Percentiles rank a stretch among this genome's conserved stretches.
phyloP scores from a whole-genome alignment of 1,140 invertebrate genomes.

The Eumaeus atala region DNA sequence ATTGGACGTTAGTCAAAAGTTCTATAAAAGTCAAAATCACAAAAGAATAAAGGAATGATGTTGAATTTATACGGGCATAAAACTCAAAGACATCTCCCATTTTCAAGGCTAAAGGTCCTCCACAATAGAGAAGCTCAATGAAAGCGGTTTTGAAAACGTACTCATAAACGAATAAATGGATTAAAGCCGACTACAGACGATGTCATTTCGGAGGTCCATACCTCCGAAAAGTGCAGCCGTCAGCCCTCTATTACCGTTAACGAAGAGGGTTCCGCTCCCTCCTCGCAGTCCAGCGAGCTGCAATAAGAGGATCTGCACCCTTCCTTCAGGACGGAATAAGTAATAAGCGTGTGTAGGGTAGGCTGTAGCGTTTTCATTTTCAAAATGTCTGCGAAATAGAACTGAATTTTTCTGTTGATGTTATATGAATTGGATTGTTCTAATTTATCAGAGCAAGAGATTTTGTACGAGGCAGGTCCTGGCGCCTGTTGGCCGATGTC shows the following conservation, averaged over 20 bases:
- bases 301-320: slow-evolving; percentile 69
- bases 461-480: no score
- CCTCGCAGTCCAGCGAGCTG: slow-evolving; percentile 54
- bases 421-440: no score
- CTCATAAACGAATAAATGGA: slow-evolving; percentile 24
- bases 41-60: no score
- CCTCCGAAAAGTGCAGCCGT: slow-evolving; percentile 60
- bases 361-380: not conserved
- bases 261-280: slow-evolving; percentile 42
- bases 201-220: slow-evolving; percentile 18
- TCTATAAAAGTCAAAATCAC: no score
- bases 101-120: no score
- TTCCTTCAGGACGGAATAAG: slow-evolving; percentile 32
- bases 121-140: not conserved
- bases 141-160: slow-evolving; percentile 14
- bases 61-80: no score
- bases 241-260: slow-evolving; percentile 56
- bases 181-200: slow-evolving; percentile 32
- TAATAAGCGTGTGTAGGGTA: slow-evolving; percentile 18
- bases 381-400: not conserved
- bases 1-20: no score
- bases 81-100: no score
- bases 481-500: no score
- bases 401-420: no score
- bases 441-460: no score